Base-by-base conservation (phyloP, 2,888 invertebrate genomes). In the Bruchidius siliquastri region DNA sequence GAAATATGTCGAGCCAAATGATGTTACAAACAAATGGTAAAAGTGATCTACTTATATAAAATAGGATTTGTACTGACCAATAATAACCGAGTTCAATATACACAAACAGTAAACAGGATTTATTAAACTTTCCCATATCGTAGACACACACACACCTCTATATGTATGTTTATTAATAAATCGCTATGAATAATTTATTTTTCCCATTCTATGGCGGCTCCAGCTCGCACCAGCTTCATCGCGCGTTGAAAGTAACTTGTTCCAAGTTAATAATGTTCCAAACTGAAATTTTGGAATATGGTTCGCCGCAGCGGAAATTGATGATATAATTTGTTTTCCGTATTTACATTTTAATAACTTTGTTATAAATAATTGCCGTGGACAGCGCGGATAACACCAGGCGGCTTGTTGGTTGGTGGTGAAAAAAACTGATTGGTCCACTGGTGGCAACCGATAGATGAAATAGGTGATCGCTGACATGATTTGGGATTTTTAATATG, bases 271-370 rank as follows among this genome's bases (percentile, higher is more conserved):
- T 49, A 49, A 49, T 18, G 49, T 49, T 8, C 18, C 49, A 13
- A 49, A 49, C 49, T 49, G 49, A 49, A 49, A 76, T 75, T 75
- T 76, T 69, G 73, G 73, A 75, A 69, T 73, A 71, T 69, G 75
- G 74, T 74, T 71, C 68, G 72, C 76, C 75, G 68, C 75, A 74
- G 69, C 73, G 74, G 49, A 72, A 75, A 76, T 75, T 75, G 73
- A 76, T 74, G 74, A 72, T 73, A 74, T 75, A 74, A 77, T 75
- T 73, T 74, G 73, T 75, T 75, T 73, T 75, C 72, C 75, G 70
- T 75, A 77, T 77, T 77, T 74, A 75, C 74, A 74, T 75, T 75
- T 75, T 77, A 74, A 74, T 77, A 70, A 74, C 32, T 66, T 32
- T 74, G 73, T 72, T 70, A 73, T 73, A 72, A 71, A 74, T 73